phyloP scores from a whole-genome alignment of 1,140 invertebrate genomes.

The Heterodera schachtii region DNA sequence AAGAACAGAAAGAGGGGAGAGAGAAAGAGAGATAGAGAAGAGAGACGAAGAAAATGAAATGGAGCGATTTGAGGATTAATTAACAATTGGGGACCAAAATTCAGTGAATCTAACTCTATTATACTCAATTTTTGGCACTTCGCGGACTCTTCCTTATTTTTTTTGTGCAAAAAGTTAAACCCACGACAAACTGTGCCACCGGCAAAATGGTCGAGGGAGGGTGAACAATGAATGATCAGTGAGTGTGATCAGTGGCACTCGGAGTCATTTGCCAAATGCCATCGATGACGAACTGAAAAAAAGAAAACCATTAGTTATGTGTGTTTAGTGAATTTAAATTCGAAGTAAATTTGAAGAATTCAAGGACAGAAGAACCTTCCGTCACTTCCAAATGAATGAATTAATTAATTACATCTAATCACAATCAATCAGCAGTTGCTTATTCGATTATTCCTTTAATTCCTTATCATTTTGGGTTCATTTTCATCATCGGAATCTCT shows the following conservation, averaged over 20 bases:
- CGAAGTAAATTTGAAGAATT: too few species aligned
- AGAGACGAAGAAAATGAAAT: background rate
- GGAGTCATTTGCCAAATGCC: too few species aligned
- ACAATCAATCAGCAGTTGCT: too few species aligned
- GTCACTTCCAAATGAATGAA: too few species aligned
- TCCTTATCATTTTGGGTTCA: too few species aligned
- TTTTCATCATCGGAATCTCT: too few species aligned
- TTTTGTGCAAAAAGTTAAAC: background rate
- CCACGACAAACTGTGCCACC: background rate
- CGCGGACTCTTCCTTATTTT: background rate
- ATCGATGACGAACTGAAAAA: background rate
- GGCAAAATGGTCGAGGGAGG: background rate
- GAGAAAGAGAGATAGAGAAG: background rate
- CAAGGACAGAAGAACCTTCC: too few species aligned
- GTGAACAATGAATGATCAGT: background rate
- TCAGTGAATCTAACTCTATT: background rate
- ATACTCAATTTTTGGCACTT: background rate
- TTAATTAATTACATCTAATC: too few species aligned
- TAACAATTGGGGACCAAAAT: background rate
- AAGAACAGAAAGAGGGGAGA: too few species aligned
- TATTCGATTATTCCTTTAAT: too few species aligned
- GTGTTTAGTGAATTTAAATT: too few species aligned
- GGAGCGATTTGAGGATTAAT: background rate
- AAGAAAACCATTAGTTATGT: too few species aligned
- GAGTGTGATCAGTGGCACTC: background rate